Evolutionary conservation across 2,113 vertebrate genomes (phyloP).

Genomic region (Ictalurus furcatus): DNA sequence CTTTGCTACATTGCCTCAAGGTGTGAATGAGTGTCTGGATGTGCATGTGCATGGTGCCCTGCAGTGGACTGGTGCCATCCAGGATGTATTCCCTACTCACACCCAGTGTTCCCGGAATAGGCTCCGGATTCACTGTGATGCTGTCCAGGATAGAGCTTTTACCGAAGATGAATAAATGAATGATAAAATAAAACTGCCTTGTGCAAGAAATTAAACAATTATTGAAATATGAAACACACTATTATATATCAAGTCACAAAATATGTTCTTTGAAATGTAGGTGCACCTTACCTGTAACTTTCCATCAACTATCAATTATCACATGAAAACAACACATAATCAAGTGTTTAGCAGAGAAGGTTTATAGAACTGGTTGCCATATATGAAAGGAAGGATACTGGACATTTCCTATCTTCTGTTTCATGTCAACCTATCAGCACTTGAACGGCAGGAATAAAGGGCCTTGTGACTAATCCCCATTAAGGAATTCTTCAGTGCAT

Average conservation of each 20-base stretch:
- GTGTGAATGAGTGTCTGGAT: background rate
- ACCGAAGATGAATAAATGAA: background rate
- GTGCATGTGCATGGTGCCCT: background rate
- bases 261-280: background rate
- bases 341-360: background rate
- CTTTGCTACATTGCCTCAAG: background rate
- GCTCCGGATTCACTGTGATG: background rate
- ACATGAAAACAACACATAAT: background rate
- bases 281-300: background rate
- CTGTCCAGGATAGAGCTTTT: background rate
- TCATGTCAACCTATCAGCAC: conserved; percentile 47
- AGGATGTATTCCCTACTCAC: background rate
- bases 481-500: conserved; percentile 40
- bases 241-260: background rate
- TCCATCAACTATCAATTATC: background rate
- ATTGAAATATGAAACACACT: background rate
- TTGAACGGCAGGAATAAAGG: conserved; percentile 16
- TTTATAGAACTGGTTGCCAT: conserved; percentile 4
- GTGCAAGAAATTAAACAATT: background rate
- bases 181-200: background rate
- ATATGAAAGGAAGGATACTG: background rate
- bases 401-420: conserved; percentile 23
- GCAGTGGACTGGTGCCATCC: background rate
- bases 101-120: background rate
- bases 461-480: conserved; percentile 27